phyloP scores from a whole-genome alignment of 2,113 vertebrate species.

The Chloropsis hardwickii region DNA sequence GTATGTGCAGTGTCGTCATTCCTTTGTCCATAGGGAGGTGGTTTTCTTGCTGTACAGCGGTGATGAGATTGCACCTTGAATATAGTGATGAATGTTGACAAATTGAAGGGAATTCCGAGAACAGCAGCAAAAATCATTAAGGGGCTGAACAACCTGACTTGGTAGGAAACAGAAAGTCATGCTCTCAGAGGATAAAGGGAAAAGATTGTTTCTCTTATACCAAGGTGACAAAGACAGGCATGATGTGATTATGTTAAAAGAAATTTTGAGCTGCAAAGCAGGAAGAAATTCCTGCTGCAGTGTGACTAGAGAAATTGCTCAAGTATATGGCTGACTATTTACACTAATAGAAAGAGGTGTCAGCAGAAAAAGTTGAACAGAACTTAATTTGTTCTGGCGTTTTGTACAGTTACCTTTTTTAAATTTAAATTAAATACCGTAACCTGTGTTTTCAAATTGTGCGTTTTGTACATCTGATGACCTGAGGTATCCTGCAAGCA shows the following conservation, averaged over 20 bases:
- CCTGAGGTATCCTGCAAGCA: neutral
- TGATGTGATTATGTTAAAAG: neutral
- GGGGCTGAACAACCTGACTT: neutral
- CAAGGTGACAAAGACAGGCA: neutral
- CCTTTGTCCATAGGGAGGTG: conserved; percentile 19
- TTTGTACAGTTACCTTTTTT: neutral
- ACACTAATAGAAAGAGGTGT: neutral
- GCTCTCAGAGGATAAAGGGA: neutral
- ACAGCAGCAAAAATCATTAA: conserved; percentile 55
- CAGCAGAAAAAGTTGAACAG: neutral
- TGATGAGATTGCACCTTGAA: conserved; percentile 2
- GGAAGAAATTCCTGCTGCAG: neutral
- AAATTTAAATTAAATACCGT: neutral
- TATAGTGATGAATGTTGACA: conserved; percentile 52
- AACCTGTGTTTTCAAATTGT: neutral
- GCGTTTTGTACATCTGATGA: neutral
- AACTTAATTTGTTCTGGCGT: neutral
- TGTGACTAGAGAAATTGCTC: neutral
- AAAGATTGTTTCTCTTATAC: conserved; percentile 2
- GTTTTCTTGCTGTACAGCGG: neutral
- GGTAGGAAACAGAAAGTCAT: conserved; percentile 7
- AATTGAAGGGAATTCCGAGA: conserved; percentile 51
- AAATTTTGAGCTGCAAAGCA: neutral
- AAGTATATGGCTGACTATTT: neutral
- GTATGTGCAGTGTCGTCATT: neutral